phyloP scores from a whole-genome alignment of 2,888 invertebrate genomes.

The Trissoscelio sp. region DNA sequence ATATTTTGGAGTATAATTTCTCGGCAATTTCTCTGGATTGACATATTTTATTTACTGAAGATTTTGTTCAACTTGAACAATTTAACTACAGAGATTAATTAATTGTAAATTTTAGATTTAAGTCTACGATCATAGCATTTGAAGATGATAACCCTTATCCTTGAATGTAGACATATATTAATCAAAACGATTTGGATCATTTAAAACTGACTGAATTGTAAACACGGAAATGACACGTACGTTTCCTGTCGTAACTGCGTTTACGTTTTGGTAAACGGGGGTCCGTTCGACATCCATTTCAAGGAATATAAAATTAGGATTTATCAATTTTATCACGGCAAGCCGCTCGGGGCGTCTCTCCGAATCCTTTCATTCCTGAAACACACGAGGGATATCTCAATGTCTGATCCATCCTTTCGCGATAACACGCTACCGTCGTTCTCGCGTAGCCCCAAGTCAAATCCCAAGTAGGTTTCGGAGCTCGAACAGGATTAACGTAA shows the following conservation, averaged over 20 bases:
- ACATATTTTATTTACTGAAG: no score
- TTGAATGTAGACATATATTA: no score
- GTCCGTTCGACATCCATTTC: conserved; percentile 41
- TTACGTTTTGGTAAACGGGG: no score
- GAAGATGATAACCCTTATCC: no score
- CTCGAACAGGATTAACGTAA: conserved; percentile 82
- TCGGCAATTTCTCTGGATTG: no score
- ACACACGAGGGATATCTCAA: conserved; percentile 67
- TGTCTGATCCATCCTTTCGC: conserved; percentile 67
- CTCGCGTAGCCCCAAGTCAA: conserved; percentile 74
- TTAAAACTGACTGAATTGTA: no score
- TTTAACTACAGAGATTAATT: no score
- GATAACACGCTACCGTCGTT: conserved; percentile 74
- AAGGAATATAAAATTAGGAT: conserved; percentile 65
- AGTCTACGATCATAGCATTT: no score
- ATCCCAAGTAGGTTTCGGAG: conserved; percentile 75
- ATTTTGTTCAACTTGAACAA: no score
- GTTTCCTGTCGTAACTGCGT: conserved; percentile 16
- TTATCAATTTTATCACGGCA: conserved; percentile 64
- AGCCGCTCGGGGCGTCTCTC: conserved; percentile 41
- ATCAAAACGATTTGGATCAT: no score
- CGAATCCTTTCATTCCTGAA: conserved; percentile 64
- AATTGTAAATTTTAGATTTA: no score
- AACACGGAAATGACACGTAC: conserved; percentile 15
- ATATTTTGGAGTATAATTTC: no score